Conservation (phyloP, 2,113 vertebrate species). For the Ariopsis seemanni region DNA sequence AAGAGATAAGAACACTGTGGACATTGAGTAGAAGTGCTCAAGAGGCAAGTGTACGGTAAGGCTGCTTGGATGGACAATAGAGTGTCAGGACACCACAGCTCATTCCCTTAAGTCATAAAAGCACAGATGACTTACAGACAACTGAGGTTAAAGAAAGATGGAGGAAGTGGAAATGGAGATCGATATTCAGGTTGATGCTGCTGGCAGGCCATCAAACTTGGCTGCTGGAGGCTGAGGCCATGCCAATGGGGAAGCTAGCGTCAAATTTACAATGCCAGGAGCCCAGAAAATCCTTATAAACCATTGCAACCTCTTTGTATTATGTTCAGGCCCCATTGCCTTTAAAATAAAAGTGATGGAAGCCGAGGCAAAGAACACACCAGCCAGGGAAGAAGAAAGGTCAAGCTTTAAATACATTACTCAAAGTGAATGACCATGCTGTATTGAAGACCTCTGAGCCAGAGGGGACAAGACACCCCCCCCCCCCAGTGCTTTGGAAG, state of each 20-base stretch:
- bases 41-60: not conserved
- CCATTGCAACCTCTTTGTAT: constrained; percentile 50
- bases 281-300: constrained; percentile 54
- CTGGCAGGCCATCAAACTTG: constrained; percentile 57
- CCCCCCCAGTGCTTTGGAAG: constrained; percentile 33
- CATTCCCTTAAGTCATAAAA: constrained; percentile 52
- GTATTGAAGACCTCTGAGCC: constrained; percentile 7
- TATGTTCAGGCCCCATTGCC: constrained; percentile 29
- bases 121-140: constrained; percentile 51
- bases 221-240: constrained; percentile 43
- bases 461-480: constrained; percentile 1
- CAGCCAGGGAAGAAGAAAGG: constrained; percentile 10
- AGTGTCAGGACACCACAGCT: constrained; percentile 5
- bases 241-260: constrained; percentile 44
- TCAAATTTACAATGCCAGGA: constrained; percentile 55
- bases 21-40: not conserved
- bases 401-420: constrained; percentile 42
- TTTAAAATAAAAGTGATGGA: constrained; percentile 53
- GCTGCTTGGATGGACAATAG: not conserved
- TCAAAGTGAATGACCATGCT: not conserved
- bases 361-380: constrained; percentile 41
- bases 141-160: constrained; percentile 52
- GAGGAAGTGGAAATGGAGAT: constrained; percentile 51
- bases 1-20: not conserved
- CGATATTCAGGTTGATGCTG: constrained; percentile 56